Percentiles rank a stretch among this genome's conserved stretches.
Conservation (phyloP, 2,113 vertebrate species). For the Laticauda laticaudata region DNA sequence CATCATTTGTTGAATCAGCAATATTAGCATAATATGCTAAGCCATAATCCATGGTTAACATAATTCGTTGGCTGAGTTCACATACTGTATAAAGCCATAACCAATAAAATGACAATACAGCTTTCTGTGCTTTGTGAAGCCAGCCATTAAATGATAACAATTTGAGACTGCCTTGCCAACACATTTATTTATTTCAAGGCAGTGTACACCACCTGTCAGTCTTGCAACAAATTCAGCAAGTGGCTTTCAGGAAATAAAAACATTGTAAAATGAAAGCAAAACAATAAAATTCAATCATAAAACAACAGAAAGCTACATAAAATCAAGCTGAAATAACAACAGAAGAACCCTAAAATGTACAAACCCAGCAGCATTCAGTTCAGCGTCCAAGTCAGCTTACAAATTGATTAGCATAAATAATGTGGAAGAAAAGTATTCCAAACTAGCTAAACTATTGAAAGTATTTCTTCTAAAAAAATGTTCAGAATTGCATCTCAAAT, state of each 20-base stretch:
- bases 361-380: not conserved
- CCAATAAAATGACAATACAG: not conserved
- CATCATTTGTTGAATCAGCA: not conserved
- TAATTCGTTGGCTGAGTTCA: not conserved
- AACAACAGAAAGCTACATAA: not conserved
- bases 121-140: not conserved
- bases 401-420: not conserved
- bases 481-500: not conserved
- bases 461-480: not conserved
- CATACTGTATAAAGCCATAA: not conserved
- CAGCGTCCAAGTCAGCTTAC: not conserved
- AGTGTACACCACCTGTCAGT: not conserved
- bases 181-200: not conserved
- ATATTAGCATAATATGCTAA: not conserved
- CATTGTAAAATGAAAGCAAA: not conserved
- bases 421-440: not conserved
- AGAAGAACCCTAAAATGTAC: not conserved
- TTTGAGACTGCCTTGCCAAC: not conserved
- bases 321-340: constrained; percentile 8
- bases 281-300: constrained; percentile 6
- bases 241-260: not conserved
- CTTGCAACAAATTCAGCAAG: not conserved
- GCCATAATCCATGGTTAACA: not conserved
- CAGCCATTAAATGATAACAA: not conserved
- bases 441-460: not conserved